Conservation (phyloP, 1,140 invertebrate genomes). For the Lethrus apterus region DNA sequence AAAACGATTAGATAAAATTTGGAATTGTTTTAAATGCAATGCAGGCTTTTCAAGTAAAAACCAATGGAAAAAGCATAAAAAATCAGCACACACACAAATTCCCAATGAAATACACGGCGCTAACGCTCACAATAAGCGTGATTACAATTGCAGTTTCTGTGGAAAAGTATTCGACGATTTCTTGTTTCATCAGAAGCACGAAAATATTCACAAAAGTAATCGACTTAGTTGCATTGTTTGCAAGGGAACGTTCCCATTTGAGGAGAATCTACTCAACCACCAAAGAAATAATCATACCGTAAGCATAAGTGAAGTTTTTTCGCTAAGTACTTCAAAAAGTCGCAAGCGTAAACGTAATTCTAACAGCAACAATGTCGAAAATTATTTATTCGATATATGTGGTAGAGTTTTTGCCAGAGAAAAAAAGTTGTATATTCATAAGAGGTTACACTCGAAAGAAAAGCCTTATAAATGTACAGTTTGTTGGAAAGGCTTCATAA, state of each 20-base stretch:
- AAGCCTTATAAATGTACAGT: conserved; percentile 46
- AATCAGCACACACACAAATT: neutral
- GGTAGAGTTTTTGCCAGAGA: conserved; percentile 50
- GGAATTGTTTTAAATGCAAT: conserved; percentile 27
- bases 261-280: conserved; percentile 39
- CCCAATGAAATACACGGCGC: conserved; percentile 17
- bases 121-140: conserved; percentile 24
- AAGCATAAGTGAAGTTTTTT: conserved; percentile 24
- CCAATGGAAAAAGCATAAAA: conserved; percentile 8
- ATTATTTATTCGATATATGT: conserved; percentile 48
- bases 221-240: conserved; percentile 58
- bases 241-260: conserved; percentile 52
- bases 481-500: conserved; percentile 46
- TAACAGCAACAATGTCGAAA: conserved; percentile 36
- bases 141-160: conserved; percentile 44
- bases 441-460: conserved; percentile 50
- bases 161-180: conserved; percentile 43
- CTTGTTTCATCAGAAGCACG: conserved; percentile 44
- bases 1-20: neutral
- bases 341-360: conserved; percentile 45
- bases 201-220: conserved; percentile 57
- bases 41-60: conserved; percentile 16
- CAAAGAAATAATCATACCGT: conserved; percentile 43
- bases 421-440: conserved; percentile 52
- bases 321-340: conserved; percentile 39